Percentiles rank a stretch among this genome's conserved stretches.
phyloP scores from a whole-genome alignment of 2,113 vertebrate genomes.

The Hippocampus mohnikei region DNA sequence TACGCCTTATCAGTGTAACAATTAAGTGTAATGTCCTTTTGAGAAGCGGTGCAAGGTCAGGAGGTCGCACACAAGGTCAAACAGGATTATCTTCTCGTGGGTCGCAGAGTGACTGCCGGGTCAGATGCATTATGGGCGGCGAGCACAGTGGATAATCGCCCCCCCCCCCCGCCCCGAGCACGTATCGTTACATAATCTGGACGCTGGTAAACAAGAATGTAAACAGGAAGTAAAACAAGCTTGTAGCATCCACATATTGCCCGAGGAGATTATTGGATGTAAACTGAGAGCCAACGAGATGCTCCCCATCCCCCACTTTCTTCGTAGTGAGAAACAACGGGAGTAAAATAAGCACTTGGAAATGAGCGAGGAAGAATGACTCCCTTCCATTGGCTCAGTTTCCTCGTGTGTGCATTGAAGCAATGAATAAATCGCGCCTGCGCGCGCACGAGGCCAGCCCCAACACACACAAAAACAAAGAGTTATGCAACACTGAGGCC shows the following conservation, averaged over 20 bases:
- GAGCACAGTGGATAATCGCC: slow-evolving; percentile 39
- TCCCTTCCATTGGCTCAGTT: slow-evolving; percentile 46
- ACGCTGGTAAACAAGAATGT: slow-evolving; percentile 38
- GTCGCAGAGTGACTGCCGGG: slow-evolving; percentile 19
- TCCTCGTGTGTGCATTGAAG: slow-evolving; percentile 50
- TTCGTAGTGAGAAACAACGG: slow-evolving; percentile 15
- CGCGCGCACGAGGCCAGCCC: slow-evolving; percentile 41
- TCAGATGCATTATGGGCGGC: slow-evolving; percentile 45
- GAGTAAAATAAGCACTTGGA: slow-evolving; percentile 49
- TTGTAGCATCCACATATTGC: slow-evolving; percentile 20
- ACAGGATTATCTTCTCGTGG: slow-evolving; percentile 27
- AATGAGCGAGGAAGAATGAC: slow-evolving; percentile 47
- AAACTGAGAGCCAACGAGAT: slow-evolving; percentile 16
- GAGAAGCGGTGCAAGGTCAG: slow-evolving; percentile 32
- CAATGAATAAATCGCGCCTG: slow-evolving; percentile 38
- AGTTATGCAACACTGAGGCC: slow-evolving; percentile 69
- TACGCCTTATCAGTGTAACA: background rate
- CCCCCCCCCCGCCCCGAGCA: slow-evolving; percentile 20
- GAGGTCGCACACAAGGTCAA: slow-evolving; percentile 36
- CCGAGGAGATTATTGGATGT: slow-evolving; percentile 16
- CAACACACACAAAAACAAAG: slow-evolving; percentile 57
- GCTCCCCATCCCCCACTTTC: background rate
- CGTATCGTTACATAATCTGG: slow-evolving; percentile 53
- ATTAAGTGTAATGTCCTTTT: slow-evolving; percentile 9
- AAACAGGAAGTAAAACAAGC: slow-evolving; percentile 31